phyloP scores from a whole-genome alignment of 2,888 invertebrate species.

The Nomada ferruginata region DNA sequence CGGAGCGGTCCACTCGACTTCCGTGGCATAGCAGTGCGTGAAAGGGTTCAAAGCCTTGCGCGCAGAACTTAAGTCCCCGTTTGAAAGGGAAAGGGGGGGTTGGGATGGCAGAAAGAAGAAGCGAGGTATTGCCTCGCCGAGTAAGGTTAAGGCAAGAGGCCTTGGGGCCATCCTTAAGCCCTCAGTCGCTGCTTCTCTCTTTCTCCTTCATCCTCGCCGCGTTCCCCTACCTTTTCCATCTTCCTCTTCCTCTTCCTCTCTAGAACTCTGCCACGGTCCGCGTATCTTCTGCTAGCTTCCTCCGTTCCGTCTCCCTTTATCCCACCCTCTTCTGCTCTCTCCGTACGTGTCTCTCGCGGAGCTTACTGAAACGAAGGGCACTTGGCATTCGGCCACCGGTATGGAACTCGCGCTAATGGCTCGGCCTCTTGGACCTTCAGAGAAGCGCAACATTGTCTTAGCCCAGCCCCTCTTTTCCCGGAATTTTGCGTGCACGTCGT shows the following conservation, averaged over 20 bases:
- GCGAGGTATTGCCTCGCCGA: slow-evolving; percentile 52
- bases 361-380: slow-evolving; percentile 65
- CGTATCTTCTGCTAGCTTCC: slow-evolving; percentile 12
- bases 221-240: not conserved
- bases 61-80: slow-evolving; percentile 51
- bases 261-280: slow-evolving; percentile 1
- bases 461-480: slow-evolving; percentile 66
- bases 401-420: slow-evolving; percentile 71
- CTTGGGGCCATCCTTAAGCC: slow-evolving; percentile 68
- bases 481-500: slow-evolving; percentile 66
- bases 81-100: slow-evolving; percentile 43
- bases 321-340: slow-evolving; percentile 20
- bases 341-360: slow-evolving; percentile 44
- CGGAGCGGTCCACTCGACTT: slow-evolving; percentile 64
- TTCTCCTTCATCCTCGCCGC: not conserved
- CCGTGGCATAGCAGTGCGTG: slow-evolving; percentile 57
- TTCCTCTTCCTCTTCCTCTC: slow-evolving; percentile 23
- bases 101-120: slow-evolving; percentile 48
- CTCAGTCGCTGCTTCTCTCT: slow-evolving; percentile 57
- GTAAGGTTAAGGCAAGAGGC: slow-evolving; percentile 65
- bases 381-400: slow-evolving; percentile 71
- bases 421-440: slow-evolving; percentile 74
- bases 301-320: slow-evolving; percentile 36
- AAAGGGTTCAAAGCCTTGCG: slow-evolving; percentile 59
- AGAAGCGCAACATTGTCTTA: slow-evolving; percentile 75